Evolutionary conservation across 2,888 invertebrate species (phyloP).

Genomic region (Oxycera nigricornis): DNA sequence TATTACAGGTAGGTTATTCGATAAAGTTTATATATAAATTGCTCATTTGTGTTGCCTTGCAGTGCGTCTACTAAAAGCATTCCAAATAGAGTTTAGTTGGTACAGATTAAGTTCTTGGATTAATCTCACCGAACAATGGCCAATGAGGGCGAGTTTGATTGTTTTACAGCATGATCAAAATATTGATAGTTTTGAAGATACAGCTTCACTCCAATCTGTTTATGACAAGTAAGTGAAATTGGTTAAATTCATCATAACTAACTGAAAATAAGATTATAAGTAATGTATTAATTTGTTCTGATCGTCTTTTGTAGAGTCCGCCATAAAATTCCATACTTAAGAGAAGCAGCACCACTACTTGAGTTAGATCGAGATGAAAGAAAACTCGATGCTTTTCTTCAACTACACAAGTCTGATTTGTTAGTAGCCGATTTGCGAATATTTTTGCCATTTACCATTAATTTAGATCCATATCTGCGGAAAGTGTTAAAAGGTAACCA

Average conservation of each 20-base stretch:
- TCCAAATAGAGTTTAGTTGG: slow-evolving; percentile 99
- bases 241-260: too few species aligned
- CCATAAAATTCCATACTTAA: slow-evolving; percentile 80
- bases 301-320: slow-evolving; percentile 68
- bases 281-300: slow-evolving; percentile 6
- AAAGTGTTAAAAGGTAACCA: slow-evolving; percentile 92
- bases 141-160: slow-evolving; percentile 96
- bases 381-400: slow-evolving; percentile 91
- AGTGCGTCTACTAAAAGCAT: slow-evolving; percentile 95
- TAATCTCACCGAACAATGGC: slow-evolving; percentile 99
- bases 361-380: slow-evolving; percentile 94
- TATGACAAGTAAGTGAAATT: slow-evolving; percentile 84
- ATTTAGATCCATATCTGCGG: slow-evolving; percentile 96
- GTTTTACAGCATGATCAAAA: slow-evolving; percentile 91
- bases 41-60: slow-evolving; percentile 47
- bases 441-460: slow-evolving; percentile 97
- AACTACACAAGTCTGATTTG: slow-evolving; percentile 85
- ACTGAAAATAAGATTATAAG: not conserved
- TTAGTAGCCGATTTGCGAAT: slow-evolving; percentile 89
- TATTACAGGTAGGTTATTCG: slow-evolving; percentile 75
- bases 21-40: not conserved
- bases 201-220: slow-evolving; percentile 83
- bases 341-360: slow-evolving; percentile 86
- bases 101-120: slow-evolving; percentile 98
- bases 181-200: slow-evolving; percentile 87